These are phyloP conservation scores for Xiphophorus couchianus DNA, from an alignment of 2,113 vertebrate species.

Conservation along the genomic window DNA sequence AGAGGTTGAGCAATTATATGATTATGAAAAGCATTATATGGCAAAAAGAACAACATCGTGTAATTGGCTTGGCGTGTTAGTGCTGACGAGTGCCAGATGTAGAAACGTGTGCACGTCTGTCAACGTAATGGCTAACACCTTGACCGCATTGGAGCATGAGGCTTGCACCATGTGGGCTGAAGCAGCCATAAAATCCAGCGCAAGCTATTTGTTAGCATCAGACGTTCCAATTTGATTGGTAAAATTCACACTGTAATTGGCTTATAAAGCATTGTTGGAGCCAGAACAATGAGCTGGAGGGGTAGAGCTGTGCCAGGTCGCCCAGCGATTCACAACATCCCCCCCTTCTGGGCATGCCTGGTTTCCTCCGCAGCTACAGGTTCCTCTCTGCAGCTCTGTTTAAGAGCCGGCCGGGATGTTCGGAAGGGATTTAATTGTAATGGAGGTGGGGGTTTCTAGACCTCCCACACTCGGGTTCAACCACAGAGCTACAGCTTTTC, in stretches of 20 bases:
- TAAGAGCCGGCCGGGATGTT: conserved; percentile 74
- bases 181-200: conserved; percentile 67
- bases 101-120: conserved; percentile 65
- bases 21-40: conserved; percentile 79
- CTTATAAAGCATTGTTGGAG: conserved; percentile 77
- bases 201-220: conserved; percentile 69
- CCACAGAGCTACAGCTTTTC: conserved; percentile 68
- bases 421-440: conserved; percentile 77
- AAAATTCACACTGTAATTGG: conserved; percentile 76
- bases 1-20: conserved; percentile 74
- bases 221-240: conserved; percentile 73
- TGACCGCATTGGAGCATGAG: conserved; percentile 65
- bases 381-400: conserved; percentile 74
- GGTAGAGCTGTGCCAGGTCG: conserved; percentile 70
- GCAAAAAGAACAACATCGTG: conserved; percentile 77
- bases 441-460: conserved; percentile 55
- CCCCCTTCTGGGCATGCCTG: conserved; percentile 72
- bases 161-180: conserved; percentile 61
- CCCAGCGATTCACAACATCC: conserved; percentile 75
- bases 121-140: conserved; percentile 76
- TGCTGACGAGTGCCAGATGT: conserved; percentile 70
- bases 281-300: conserved; percentile 74
- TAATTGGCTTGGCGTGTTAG: conserved; percentile 66
- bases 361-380: conserved; percentile 71
- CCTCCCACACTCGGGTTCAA: conserved; percentile 79